Evolutionary conservation across 2,888 invertebrate genomes (phyloP).

Genomic region (Craniophora ligustri): DNA sequence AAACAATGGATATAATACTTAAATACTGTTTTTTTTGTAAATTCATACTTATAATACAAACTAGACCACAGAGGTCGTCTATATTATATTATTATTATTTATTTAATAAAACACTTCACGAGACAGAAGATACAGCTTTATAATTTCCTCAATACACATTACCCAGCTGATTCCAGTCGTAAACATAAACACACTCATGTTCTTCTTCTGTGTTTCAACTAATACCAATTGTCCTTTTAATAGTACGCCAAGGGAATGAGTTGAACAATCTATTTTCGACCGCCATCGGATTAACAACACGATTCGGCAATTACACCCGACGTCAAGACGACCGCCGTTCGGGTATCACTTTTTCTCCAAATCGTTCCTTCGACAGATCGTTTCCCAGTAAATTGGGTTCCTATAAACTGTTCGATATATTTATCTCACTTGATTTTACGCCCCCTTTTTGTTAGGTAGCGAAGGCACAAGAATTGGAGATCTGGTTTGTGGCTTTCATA

Average conservation of each 20-base stretch:
- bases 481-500: background rate
- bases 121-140: no score
- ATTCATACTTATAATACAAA: no score
- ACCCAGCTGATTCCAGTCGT: no score
- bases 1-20: no score
- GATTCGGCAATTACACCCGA: constrained; percentile 39
- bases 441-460: background rate
- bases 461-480: background rate
- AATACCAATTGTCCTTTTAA: background rate
- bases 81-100: no score
- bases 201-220: no score
- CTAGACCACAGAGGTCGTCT: no score
- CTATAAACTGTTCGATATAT: constrained; percentile 28
- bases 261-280: background rate
- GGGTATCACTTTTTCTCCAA: constrained; percentile 43
- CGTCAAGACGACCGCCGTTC: constrained; percentile 33
- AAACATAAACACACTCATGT: no score
- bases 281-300: constrained; percentile 25
- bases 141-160: no score
- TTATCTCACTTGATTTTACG: constrained; percentile 36
- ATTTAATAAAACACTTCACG: no score
- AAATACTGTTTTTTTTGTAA: no score
- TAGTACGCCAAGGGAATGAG: background rate
- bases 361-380: constrained; percentile 44
- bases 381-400: constrained; percentile 31